Base-by-base conservation (phyloP, 2,113 vertebrate genomes). In the Pseudorhombus dupliciocellatus region DNA sequence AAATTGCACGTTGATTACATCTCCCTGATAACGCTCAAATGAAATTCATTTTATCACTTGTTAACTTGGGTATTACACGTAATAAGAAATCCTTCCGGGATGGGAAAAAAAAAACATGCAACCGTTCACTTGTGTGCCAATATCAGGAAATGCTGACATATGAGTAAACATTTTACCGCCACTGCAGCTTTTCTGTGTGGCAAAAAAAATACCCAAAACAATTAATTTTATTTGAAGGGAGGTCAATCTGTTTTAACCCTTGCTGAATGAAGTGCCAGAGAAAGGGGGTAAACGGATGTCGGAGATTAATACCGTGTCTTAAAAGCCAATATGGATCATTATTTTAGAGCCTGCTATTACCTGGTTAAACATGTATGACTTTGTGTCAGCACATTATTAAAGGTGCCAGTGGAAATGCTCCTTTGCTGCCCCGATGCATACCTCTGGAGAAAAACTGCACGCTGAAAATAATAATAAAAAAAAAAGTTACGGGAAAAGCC, bases 1-100 rank as follows among this genome's bases (percentile, higher is more conserved):
- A 92, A 91, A 93, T 92, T 92, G 87, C 78, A 70, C 56, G 83
- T 87, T 90, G 90, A 93, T 91, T 90, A 88, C 75, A 87, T 92
- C 81, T 89, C 66, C 86, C 70, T 75, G 81, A 88, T 92, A 90
- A 75, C 80, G 84, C 80, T 84, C 55, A 91, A 89, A 87, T 80
- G 55, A 91, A 86, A 89, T 91, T 79, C 61, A 85, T 87, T 86
- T 89, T 87, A 87, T 89, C 88, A 87, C 83, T 85, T 77, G 80
- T 89, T 92, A 92, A 91, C 80, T 90, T 7, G 88, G 75, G 80
- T 80, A 81, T 92, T 90, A 90, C 70, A 83, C 78, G 26, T 87
- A 85, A 92, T 88, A 85, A 73, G 66, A 89, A 90, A 77, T 77
- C 71, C 84, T 90, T 84, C 65, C 1, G 53, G 73, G 58, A 81